Base-by-base conservation (phyloP, 2,797 vertebrate species). In the Paramormyrops hopkinsi region DNA sequence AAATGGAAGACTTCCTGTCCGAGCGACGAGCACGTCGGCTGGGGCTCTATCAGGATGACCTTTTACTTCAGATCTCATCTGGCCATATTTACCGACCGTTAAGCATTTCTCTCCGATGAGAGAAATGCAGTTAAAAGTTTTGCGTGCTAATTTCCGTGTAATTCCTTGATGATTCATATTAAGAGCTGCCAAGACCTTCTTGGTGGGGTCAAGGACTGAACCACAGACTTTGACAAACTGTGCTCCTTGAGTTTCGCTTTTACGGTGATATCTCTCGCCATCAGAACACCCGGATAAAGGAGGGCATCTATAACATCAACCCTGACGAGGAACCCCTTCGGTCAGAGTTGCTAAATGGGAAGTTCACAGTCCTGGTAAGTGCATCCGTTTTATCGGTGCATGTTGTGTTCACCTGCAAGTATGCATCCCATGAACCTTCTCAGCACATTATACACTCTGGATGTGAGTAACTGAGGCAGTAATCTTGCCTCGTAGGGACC, bases 361-460 rank as follows among this genome's bases (percentile, higher is more conserved):
- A 97, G 94, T 97, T 97, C 91, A 97, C 97, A 17, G 96, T 97
- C 90, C 93, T 97, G 95, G 97, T 97, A 92, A 96, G 96, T 93
- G 2, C 0, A 29, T n/a, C 65, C 33, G 89, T 73, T 50, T 88
- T n/a, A 87, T 56, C 12, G 12, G 50, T 83, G 22, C 8, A 12
- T 84, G 82, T 48, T 50, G 51, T 54, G 51, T 87, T 51, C 19
- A 86, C 5, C 25, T 48, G 25, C 48, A 33, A 33, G 1, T 54
- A 7, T 53, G 51, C 12, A 33, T 86, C 50, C 46, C 41, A 14
- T 44, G 48, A 4, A 29, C 62, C 25, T 29, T 69, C 25, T 69
- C 62, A 14, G 11, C 11, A 14, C 29, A 37, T 37, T 73, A 37
- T 33, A 73, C 65, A 73, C 25, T 73, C 65, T 73, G 65, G 8